Percentiles rank a stretch among this genome's conserved stretches.
Evolutionary conservation across 2,888 invertebrate genomes (phyloP).

Genomic region (Andrena trimmerana): DNA sequence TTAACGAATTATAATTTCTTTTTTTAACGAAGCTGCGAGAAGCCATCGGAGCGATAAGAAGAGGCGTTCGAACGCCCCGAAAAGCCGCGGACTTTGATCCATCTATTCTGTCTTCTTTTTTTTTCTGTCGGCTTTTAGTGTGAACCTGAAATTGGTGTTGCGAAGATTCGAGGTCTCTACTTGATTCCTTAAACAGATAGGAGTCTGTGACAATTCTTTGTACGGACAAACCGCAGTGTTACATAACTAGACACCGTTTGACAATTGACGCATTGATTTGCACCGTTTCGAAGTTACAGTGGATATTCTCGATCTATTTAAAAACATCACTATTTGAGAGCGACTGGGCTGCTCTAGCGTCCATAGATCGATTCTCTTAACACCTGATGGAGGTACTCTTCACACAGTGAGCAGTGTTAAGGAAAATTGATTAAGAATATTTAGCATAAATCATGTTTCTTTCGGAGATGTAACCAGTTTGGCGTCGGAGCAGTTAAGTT

Average conservation of each 20-base stretch:
- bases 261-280: constrained; percentile 41
- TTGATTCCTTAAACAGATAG: too few species aligned
- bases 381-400: background rate
- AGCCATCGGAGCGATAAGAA: constrained; percentile 1
- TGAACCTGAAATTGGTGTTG: too few species aligned
- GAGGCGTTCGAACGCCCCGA: background rate
- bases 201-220: background rate
- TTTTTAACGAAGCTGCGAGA: background rate
- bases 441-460: background rate
- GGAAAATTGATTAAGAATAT: background rate
- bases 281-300: constrained; percentile 14
- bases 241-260: constrained; percentile 18
- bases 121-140: background rate
- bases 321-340: background rate
- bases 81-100: background rate
- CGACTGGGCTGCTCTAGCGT: background rate
- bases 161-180: background rate
- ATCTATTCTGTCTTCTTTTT: background rate
- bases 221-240: constrained; percentile 1
- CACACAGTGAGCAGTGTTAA: background rate
- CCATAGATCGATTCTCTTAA: background rate
- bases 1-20: background rate
- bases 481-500: constrained; percentile 5
- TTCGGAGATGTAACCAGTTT: background rate
- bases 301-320: background rate